Evolutionary conservation across 2,797 vertebrate genomes (phyloP).

Genomic region (Spinus pinus): DNA sequence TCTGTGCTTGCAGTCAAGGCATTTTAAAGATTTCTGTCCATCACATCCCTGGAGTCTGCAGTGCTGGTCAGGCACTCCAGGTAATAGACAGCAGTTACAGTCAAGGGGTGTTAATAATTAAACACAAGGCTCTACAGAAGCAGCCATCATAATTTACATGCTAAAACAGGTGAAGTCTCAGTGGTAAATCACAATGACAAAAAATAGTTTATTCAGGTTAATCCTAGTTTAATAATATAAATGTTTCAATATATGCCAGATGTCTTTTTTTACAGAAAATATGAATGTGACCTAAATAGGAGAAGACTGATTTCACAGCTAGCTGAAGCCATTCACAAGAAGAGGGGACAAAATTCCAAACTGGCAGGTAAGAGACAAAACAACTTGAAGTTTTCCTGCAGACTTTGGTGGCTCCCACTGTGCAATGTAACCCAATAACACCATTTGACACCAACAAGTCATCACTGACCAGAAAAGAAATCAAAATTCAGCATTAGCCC

Average conservation of each 20-base stretch:
- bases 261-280: background rate
- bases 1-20: background rate
- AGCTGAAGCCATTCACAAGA: background rate
- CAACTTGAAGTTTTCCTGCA: background rate
- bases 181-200: constrained; percentile 35
- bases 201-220: constrained; percentile 55
- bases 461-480: background rate
- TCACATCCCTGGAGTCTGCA: background rate
- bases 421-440: background rate
- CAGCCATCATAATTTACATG: background rate
- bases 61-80: background rate
- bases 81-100: background rate
- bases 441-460: constrained; percentile 6
- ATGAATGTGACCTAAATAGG: constrained; percentile 8
- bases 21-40: background rate
- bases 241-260: constrained; percentile 39
- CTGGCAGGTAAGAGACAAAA: background rate
- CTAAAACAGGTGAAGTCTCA: background rate
- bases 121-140: background rate
- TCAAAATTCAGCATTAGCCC: constrained; percentile 26
- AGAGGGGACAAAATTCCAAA: background rate
- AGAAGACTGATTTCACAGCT: background rate
- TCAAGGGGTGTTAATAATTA: constrained; percentile 9
- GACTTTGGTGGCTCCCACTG: background rate
- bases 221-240: constrained; percentile 37